Base-by-base conservation (phyloP, 2,888 invertebrate genomes). In the Chironomus tentans region DNA sequence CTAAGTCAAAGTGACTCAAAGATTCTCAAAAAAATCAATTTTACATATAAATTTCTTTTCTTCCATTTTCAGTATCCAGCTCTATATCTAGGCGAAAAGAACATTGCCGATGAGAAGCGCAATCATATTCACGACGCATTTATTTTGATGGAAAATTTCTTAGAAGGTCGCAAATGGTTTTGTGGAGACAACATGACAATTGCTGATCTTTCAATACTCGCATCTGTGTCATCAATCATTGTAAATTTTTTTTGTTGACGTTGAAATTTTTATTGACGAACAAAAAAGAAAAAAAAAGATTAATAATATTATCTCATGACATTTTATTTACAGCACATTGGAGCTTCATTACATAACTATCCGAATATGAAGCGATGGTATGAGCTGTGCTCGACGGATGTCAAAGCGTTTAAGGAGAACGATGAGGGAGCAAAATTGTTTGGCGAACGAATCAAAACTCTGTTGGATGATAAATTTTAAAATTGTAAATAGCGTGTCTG, bases 321-420 rank as follows among this genome's bases (percentile, higher is more conserved):
- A 38, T 38, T 38, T 38, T 38, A 38, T 38, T 38, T 77, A 12
- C 62, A 78, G 78, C 77, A 78, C 61, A 76, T 77, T 47, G 79
- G 79, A 12, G 78, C 78, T 12, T 76, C 78, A 61, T 75, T 79
- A 5, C 62, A 56, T 15, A 4, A 76, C 69, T 78, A 78, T 70
- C 74, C 71, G 65, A 79, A 79, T 61, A 3, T 79, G 7, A 65
- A 74, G 4, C 77, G 76, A 6, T 91, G 90, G 91, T 78, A 88
- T 7, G 84, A 87, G 70, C 84, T 85, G 77, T 90, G 90, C 80
- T 82, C 85, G 28, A 79, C 82, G 22, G 62, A 72, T 62, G 82
- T 91, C 62, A 88, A 89, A 18, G 87, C 87, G 47, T 88, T 85
- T 80, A 82, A 81, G 46, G 88, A 89, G 81, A 90, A 89, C 79